phyloP scores from a whole-genome alignment of 2,113 vertebrate genomes.

The Pagrus major region DNA sequence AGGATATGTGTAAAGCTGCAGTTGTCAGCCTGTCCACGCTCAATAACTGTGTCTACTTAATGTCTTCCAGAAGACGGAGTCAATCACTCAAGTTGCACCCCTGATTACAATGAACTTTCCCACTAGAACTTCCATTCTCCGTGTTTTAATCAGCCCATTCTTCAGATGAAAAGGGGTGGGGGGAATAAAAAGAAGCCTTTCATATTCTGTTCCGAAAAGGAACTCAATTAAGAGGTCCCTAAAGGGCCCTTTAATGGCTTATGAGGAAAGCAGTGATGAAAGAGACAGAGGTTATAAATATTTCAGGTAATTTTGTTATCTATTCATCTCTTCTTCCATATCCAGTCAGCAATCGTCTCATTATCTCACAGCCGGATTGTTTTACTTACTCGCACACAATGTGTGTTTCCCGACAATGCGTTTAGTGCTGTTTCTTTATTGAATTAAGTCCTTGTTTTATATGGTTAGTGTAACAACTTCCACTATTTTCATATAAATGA shows the following conservation, averaged over 20 bases:
- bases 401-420: slow-evolving; percentile 31
- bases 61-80: slow-evolving; percentile 55
- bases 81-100: slow-evolving; percentile 65
- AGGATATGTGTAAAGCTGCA: slow-evolving; percentile 1
- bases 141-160: slow-evolving; percentile 77
- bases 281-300: slow-evolving; percentile 84
- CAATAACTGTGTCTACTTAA: slow-evolving; percentile 55
- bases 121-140: slow-evolving; percentile 65
- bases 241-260: slow-evolving; percentile 80
- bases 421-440: slow-evolving; percentile 34
- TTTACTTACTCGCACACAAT: slow-evolving; percentile 45
- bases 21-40: slow-evolving; percentile 23
- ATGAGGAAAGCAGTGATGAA: slow-evolving; percentile 78
- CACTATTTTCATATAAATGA: slow-evolving; percentile 17
- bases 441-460: slow-evolving; percentile 15
- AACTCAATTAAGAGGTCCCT: slow-evolving; percentile 84
- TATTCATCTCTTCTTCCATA: slow-evolving; percentile 76
- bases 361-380: slow-evolving; percentile 75
- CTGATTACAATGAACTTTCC: slow-evolving; percentile 69
- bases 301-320: slow-evolving; percentile 84
- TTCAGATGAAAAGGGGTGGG: slow-evolving; percentile 69
- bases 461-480: slow-evolving; percentile 8
- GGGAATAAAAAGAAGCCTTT: slow-evolving; percentile 75
- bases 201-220: slow-evolving; percentile 79
- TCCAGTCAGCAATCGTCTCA: slow-evolving; percentile 71